A percentile compares a stretch with the other conserved stretches of the same genome.
Evolutionary conservation across 2,888 invertebrate species (phyloP).

Genomic region (Leucophenga maculata): DNA sequence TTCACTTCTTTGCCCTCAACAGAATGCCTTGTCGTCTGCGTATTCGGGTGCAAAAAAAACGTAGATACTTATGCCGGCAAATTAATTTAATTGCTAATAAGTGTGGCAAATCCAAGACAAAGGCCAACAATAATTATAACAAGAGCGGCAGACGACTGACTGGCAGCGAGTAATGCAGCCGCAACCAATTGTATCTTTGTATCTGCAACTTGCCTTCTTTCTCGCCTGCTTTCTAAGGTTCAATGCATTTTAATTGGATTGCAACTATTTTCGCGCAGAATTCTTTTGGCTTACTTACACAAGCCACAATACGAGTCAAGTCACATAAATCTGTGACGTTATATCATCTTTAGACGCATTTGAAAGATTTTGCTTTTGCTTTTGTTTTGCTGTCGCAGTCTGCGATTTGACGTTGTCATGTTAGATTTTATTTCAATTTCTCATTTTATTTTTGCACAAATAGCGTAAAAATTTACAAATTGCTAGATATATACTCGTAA

Average conservation of each 20-base stretch:
- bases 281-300: too few species aligned
- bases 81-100: constrained; percentile 71
- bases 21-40: constrained; percentile 65
- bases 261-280: constrained; percentile 5
- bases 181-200: constrained; percentile 44
- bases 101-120: constrained; percentile 45
- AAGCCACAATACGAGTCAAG: too few species aligned
- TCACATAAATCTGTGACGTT: constrained; percentile 58
- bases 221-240: constrained; percentile 54
- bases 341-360: constrained; percentile 64
- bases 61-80: constrained; percentile 57
- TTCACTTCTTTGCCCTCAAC: too few species aligned
- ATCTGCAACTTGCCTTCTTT: constrained; percentile 16
- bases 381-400: constrained; percentile 30
- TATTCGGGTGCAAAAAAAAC: constrained; percentile 52
- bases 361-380: constrained; percentile 41
- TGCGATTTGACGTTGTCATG: constrained; percentile 52
- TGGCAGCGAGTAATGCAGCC: constrained; percentile 31
- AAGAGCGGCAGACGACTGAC: neutral
- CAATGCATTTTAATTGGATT: constrained; percentile 71
- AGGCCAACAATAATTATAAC: neutral
- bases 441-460: constrained; percentile 41
- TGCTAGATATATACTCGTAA: constrained; percentile 19
- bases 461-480: constrained; percentile 29
- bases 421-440: constrained; percentile 6